Evolutionary conservation across 35 echinoderm and acorn worm genomes (phyloP).

Genomic region (Anneissia japonica): DNA sequence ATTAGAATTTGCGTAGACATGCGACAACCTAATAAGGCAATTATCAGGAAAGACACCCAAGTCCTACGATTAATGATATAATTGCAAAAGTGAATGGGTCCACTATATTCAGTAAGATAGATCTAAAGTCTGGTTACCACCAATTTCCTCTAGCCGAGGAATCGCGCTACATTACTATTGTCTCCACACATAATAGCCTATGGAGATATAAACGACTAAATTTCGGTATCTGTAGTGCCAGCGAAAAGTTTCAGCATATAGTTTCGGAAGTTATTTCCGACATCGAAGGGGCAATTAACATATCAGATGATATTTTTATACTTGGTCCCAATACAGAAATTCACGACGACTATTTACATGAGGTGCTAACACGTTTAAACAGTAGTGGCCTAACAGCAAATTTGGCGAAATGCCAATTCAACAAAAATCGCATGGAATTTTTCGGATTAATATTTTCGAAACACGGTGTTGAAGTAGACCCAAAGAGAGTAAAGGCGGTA

Average conservation of each 20-base stretch:
- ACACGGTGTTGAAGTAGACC: not conserved
- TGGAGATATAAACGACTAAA: not conserved
- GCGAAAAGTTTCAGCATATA: not conserved
- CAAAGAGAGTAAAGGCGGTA: not conserved
- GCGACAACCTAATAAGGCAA: conserved; percentile 12
- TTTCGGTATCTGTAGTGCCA: not conserved
- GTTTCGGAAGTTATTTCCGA: not conserved
- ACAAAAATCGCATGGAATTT: not conserved
- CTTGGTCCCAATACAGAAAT: not conserved
- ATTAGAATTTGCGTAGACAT: conserved; percentile 25
- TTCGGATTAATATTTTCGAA: too few species aligned
- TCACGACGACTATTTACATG: too few species aligned
- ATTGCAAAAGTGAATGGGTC: too few species aligned
- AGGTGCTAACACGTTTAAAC: not conserved
- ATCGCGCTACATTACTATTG: not conserved
- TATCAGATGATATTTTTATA: not conserved
- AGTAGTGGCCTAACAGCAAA: not conserved
- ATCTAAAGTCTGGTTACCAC: conserved; percentile 3
- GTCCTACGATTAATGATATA: too few species aligned
- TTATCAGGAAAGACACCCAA: too few species aligned
- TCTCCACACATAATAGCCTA: conserved; percentile 32
- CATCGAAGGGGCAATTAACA: too few species aligned
- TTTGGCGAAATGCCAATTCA: not conserved
- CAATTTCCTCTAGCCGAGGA: not conserved
- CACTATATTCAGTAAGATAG: conserved; percentile 5